Evolutionary conservation across 2,113 vertebrate genomes (phyloP).

Genomic region (Vombatus ursinus): DNA sequence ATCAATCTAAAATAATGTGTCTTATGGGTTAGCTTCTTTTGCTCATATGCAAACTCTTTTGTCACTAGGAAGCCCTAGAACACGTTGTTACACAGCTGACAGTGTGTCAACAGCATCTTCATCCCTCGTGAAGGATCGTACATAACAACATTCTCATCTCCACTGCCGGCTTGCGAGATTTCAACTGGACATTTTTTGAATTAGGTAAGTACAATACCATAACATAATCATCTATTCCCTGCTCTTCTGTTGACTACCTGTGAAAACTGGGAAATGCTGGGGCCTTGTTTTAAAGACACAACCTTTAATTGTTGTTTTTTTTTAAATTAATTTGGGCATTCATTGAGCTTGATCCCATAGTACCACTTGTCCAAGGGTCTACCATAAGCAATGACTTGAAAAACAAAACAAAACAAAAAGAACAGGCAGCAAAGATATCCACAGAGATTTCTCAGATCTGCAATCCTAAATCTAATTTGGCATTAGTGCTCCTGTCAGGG

Average conservation of each 20-base stretch:
- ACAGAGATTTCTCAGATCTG: constrained; percentile 66
- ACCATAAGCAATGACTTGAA: constrained; percentile 49
- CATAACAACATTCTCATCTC: constrained; percentile 33
- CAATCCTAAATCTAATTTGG: constrained; percentile 79
- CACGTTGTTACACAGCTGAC: constrained; percentile 40
- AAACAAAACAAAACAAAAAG: constrained; percentile 1
- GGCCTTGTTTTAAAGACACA: constrained; percentile 32
- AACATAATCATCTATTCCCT: background rate
- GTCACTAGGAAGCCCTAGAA: constrained; percentile 38
- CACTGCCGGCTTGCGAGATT: constrained; percentile 10
- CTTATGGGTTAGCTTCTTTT: background rate
- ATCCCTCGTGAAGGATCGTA: constrained; percentile 35
- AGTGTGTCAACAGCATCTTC: constrained; percentile 3
- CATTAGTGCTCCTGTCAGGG: constrained; percentile 79
- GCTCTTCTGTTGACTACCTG: constrained; percentile 8
- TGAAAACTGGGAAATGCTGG: background rate
- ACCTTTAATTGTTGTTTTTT: background rate
- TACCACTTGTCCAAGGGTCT: constrained; percentile 21
- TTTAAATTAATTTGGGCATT: constrained; percentile 49
- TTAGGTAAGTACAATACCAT: background rate
- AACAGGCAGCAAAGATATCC: constrained; percentile 49
- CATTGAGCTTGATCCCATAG: background rate
- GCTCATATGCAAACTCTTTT: constrained; percentile 26
- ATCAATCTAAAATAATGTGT: background rate
- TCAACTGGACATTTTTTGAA: constrained; percentile 58